phyloP scores from a whole-genome alignment of 2,888 invertebrate genomes.

The Erebia epiphron region DNA sequence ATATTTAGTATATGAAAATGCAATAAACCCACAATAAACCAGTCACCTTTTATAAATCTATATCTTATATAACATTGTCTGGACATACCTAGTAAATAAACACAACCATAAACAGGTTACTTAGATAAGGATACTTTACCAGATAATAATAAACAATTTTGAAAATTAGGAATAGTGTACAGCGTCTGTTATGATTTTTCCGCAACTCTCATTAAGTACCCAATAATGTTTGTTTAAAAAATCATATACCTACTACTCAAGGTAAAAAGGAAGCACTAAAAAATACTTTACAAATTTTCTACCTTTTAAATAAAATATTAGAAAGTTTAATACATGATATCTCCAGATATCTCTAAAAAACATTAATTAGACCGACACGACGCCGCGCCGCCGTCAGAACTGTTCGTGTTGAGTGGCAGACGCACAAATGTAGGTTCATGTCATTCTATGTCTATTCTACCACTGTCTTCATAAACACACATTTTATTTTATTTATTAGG shows the following conservation, averaged over 20 bases:
- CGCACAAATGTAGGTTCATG: no score
- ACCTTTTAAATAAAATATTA: background rate
- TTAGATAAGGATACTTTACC: no score
- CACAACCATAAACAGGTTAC: no score
- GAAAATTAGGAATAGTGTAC: no score
- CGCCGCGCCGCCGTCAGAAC: no score
- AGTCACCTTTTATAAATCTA: constrained; percentile 3
- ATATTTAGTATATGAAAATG: background rate
- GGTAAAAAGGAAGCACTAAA: background rate
- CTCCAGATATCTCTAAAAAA: no score
- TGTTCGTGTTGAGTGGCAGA: no score
- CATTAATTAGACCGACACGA: no score
- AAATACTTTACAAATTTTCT: background rate
- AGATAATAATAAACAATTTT: no score
- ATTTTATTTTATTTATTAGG: no score
- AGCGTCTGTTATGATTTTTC: background rate
- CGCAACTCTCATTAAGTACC: no score
- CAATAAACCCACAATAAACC: background rate
- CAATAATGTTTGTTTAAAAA: background rate
- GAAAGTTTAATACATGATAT: background rate
- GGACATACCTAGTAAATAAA: no score
- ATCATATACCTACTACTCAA: background rate
- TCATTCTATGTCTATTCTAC: constrained; percentile 5
- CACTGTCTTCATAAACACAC: background rate
- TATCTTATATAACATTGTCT: background rate